Conservation (phyloP, 2,888 invertebrate genomes). For the Octodonta nipae region DNA sequence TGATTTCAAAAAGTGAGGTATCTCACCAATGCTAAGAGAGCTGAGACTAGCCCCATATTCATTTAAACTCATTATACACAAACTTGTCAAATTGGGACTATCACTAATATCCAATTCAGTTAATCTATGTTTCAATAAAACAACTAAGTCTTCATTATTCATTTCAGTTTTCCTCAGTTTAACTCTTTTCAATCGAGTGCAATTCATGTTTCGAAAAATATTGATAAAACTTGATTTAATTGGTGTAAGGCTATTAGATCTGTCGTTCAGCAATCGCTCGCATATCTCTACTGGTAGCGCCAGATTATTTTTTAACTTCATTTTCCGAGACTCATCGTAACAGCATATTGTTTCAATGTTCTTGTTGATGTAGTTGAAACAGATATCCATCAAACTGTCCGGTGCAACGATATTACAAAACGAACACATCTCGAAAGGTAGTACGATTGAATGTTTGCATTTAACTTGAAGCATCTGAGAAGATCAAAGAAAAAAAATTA, state of each 20-base stretch:
- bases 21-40: constrained; percentile 56
- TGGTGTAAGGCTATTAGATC: constrained; percentile 35
- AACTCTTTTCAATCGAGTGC: constrained; percentile 55
- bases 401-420: constrained; percentile 38
- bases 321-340: constrained; percentile 32
- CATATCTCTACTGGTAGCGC: constrained; percentile 59
- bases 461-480: constrained; percentile 17
- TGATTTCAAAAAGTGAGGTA: constrained; percentile 19
- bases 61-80: constrained; percentile 54
- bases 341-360: constrained; percentile 50
- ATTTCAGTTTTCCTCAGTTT: constrained; percentile 58
- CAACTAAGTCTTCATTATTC: constrained; percentile 55
- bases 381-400: constrained; percentile 49
- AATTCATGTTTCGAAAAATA: constrained; percentile 53
- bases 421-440: constrained; percentile 32
- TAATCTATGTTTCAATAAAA: constrained; percentile 59
- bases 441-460: constrained; percentile 31
- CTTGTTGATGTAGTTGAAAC: constrained; percentile 47
- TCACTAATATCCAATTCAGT: constrained; percentile 61
- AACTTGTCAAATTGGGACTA: constrained; percentile 52
- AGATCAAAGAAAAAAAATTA: constrained; percentile 7
- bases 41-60: constrained; percentile 53
- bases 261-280: constrained; percentile 49
- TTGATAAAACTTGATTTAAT: constrained; percentile 56
- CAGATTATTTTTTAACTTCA: constrained; percentile 46